Conservation (phyloP, 64 coral and sea anemone species). For the Stichodactyla mertensii region DNA sequence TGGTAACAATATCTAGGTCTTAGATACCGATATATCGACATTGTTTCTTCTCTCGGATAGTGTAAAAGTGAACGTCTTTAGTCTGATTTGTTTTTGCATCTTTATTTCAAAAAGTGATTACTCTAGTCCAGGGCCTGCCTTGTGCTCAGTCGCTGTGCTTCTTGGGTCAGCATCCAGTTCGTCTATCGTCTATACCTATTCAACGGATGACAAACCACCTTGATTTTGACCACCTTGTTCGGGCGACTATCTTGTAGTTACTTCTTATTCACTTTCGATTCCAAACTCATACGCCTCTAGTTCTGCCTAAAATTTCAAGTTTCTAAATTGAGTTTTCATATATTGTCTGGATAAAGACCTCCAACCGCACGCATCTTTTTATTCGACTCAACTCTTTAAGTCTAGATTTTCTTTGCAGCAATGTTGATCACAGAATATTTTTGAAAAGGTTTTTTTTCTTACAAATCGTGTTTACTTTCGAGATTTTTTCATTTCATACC, state of each 20-base stretch:
- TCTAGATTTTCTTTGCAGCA: not conserved
- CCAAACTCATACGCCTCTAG: not conserved
- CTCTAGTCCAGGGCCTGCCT: not conserved
- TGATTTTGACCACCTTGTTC: not conserved
- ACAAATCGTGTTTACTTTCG: not conserved
- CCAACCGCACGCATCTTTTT: not conserved
- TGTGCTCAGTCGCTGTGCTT: not conserved
- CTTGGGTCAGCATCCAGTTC: not conserved
- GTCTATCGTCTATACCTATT: not conserved
- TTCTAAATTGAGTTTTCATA: not conserved
- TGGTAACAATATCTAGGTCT: not conserved
- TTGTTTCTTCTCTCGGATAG: not conserved
- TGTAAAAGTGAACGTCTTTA: not conserved
- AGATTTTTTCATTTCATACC: not conserved
- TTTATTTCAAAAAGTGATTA: not conserved
- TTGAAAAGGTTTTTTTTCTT: not conserved
- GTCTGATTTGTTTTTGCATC: not conserved
- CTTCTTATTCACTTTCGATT: not conserved
- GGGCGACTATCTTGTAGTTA: not conserved
- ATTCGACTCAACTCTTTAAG: not conserved
- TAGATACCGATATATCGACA: not conserved
- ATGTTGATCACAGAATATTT: not conserved
- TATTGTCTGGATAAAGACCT: not conserved
- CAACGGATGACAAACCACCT: not conserved
- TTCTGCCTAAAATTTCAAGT: not conserved